A percentile compares a stretch with the other conserved stretches of the same genome.
Evolutionary conservation across 2,888 invertebrate species (phyloP).

Genomic region (Pheosia tremula): DNA sequence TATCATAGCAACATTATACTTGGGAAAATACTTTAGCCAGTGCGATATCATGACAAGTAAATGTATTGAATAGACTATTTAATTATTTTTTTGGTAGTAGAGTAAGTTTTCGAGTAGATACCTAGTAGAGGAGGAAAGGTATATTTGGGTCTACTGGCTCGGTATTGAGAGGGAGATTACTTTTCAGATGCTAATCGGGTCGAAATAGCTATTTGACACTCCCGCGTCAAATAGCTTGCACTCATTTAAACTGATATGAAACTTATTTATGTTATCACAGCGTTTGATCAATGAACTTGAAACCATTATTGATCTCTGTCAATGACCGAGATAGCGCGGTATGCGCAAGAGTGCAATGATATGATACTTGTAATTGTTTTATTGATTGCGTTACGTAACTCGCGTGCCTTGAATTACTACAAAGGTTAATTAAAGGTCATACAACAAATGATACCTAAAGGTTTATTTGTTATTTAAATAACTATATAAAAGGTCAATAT

Average conservation of each 20-base stretch:
- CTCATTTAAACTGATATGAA: conserved; percentile 19
- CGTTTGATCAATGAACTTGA: conserved; percentile 31
- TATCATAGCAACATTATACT: background rate
- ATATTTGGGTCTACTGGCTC: too few species aligned
- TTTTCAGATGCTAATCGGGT: too few species aligned
- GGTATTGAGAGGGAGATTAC: too few species aligned
- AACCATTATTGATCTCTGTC: conserved; percentile 27
- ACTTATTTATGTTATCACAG: conserved; percentile 24
- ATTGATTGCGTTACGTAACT: conserved; percentile 17
- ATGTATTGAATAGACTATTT: background rate
- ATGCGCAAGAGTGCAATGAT: conserved; percentile 14
- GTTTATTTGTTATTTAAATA: background rate
- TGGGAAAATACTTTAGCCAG: background rate
- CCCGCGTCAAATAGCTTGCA: conserved; percentile 3
- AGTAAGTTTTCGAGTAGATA: too few species aligned
- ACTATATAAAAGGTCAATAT: background rate
- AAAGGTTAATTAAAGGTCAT: conserved; percentile 6
- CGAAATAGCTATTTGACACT: background rate
- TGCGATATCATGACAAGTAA: background rate
- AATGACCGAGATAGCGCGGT: conserved; percentile 30
- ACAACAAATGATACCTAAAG: background rate
- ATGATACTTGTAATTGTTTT: conserved; percentile 19
- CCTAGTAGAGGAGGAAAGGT: too few species aligned
- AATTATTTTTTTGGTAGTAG: too few species aligned
- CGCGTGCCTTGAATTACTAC: background rate